Evolutionary conservation across 1,140 invertebrate species (phyloP).

Genomic region (Elysia chlorotica): DNA sequence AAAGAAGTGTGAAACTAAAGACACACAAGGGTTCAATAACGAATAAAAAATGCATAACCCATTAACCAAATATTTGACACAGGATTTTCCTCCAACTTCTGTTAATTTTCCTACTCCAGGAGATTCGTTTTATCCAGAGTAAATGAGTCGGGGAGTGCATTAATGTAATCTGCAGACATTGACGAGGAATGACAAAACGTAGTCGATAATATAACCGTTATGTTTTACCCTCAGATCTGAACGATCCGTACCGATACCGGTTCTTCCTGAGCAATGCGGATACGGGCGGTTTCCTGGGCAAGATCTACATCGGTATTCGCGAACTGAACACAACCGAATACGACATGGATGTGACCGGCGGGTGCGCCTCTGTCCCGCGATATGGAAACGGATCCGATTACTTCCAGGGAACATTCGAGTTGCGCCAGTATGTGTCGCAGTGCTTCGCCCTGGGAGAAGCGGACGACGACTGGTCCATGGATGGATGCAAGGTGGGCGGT

Average conservation of each 20-base stretch:
- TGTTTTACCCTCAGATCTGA: too few relatives aligned
- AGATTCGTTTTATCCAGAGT: too few relatives aligned
- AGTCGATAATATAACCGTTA: too few relatives aligned
- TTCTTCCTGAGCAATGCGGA: conserved; percentile 32
- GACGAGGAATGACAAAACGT: too few relatives aligned
- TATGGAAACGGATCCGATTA: conserved; percentile 21
- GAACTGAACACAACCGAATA: conserved; percentile 33
- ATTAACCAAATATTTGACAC: too few relatives aligned
- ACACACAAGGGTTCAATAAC: too few relatives aligned
- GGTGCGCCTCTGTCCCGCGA: conserved; percentile 18
- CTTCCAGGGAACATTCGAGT: conserved; percentile 29
- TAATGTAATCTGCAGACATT: too few relatives aligned
- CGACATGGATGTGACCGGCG: conserved; percentile 24
- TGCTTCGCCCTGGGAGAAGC: conserved; percentile 37
- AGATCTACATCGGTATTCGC: conserved; percentile 36
- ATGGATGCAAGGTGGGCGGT: conserved; percentile 42
- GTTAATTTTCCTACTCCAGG: too few relatives aligned
- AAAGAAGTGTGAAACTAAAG: too few relatives aligned
- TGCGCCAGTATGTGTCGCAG: conserved; percentile 27
- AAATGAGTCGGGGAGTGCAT: too few relatives aligned
- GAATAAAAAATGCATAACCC: too few relatives aligned
- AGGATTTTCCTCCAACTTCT: too few relatives aligned
- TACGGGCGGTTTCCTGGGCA: conserved; percentile 31
- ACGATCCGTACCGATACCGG: conserved; percentile 26
- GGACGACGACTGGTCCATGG: conserved; percentile 32